Evolutionary conservation across 23 tunicate species (phyloP), one percentile per base, ranked within the genome.

Genomic region (Oikopleura vanhoeffeni): DNA sequence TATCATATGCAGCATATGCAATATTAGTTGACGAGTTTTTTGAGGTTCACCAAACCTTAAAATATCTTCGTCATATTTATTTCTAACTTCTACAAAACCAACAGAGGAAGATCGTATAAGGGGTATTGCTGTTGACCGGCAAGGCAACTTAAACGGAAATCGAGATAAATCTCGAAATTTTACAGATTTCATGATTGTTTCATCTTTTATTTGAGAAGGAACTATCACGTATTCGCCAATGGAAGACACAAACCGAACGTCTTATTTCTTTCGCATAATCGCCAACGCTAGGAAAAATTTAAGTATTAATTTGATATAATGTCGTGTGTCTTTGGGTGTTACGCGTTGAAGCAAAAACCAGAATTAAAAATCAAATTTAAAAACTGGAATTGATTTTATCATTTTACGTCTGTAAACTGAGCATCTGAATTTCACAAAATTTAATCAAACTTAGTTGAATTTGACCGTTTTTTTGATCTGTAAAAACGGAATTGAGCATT

Each of bases 81-180:
- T 71, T n/a, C 79, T 18, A 28, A 2, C 35, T 13, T 71, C 79
- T 34, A 71, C 30, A 34, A 71, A 71, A 2, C 79, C 79, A 34
- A 71, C 33, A 3, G 79, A 71, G 35, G 34, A 2, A 34, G 34
- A 71, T 2, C 79, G 79, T 2, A 71, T 18, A 28, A 71, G 38
- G 36, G 79, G 79, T 18, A 18, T 71, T 18, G 27, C 36, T 13
- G 27, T 2, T 33, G 35, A 2, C 3, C 27, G 79, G 32, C 34
- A 18, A 67, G 97, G 85, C 35, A 95, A 39, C 13, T 90, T 89
- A 88, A 89, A 58, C 2, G 99, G 99, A 83, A 95, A 95, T 58
- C 99, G 88, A 30, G 92, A 92, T 1, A 87, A 92, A 34, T 91
- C 87, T 3, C 99, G 91, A 67, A 95, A 95, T 42, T 88, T 76